Evolutionary conservation across 2,888 invertebrate species (phyloP), one percentile per base, ranked within the genome.

Genomic region (Pocota personata): DNA sequence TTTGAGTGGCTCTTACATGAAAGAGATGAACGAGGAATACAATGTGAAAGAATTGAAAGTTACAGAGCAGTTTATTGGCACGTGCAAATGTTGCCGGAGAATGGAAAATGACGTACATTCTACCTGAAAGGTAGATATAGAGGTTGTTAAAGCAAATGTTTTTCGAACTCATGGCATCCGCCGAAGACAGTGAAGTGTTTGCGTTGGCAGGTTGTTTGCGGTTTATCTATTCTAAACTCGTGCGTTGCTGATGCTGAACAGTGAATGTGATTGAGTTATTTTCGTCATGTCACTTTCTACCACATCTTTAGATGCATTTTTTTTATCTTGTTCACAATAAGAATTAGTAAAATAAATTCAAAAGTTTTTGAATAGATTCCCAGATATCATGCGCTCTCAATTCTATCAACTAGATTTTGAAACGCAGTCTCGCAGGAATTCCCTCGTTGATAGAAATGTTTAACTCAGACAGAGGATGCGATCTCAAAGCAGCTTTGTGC

Each of bases 91-190:
- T 27, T 52, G 1, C 3, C 27, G n/a, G 7, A n/a, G n/a, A 52
- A 48, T 24, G 48, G 4, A 48, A 24, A 21, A 27, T 14, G 52
- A 30, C 27, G n/a, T 27, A 14, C 52, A 52, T 10, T 30, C 10
- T 46, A 46, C 46, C 40, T 16, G 16, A 43, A 43, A 14, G 21
- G 37, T 30, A 14, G 16, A 27, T 58, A 58, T 37, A 19, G 37
- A 58, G 19, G 19, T 37, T 37, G 57, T 58, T 32, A 58, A 58
- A 58, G 35, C 16, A 32, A 32, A 32, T 57, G 55, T 57, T 32
- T 32, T 32, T 19, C 16, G 35, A 58, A 16, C 19, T 32, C 32
- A 57, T 19, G 32, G 16, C 57, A 21, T 58, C 19, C 19, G 19
- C 19, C 19, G 57, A 21, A 12, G 32, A 32, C 10, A 57, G 32